A percentile compares a stretch with the other conserved stretches of the same genome.
Evolutionary conservation across 2,888 invertebrate species (phyloP).

Genomic region (Synergus umbraculus): DNA sequence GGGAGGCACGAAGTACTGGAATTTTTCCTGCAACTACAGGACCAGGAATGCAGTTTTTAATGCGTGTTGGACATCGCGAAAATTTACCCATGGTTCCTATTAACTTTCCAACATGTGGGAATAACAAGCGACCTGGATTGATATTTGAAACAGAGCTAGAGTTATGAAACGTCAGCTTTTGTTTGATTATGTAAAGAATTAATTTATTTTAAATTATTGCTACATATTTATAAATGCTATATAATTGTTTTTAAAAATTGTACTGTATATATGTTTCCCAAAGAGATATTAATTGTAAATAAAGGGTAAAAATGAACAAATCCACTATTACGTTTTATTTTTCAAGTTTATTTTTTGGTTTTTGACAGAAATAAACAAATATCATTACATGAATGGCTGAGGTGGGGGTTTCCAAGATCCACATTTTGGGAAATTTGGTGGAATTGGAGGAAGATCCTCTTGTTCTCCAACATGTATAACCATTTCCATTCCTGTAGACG

Average conservation of each 20-base stretch:
- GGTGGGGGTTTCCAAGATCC: constrained; percentile 55
- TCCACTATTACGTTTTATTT: too few species aligned
- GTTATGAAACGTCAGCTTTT: neutral
- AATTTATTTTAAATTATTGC: neutral
- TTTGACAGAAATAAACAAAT: too few species aligned
- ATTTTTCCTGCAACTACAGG: constrained; percentile 54
- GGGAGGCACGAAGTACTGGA: constrained; percentile 65
- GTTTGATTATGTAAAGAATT: neutral
- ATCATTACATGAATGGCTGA: neutral
- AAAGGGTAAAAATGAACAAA: neutral
- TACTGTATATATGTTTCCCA: neutral
- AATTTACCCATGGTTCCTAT: constrained; percentile 64
- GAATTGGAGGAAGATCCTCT: constrained; percentile 62
- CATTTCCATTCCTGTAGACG: constrained; percentile 65
- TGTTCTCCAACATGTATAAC: constrained; percentile 62
- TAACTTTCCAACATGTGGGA: constrained; percentile 67
- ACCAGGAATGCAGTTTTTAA: constrained; percentile 66
- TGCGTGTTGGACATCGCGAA: constrained; percentile 63
- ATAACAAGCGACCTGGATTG: constrained; percentile 64
- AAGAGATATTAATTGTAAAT: neutral
- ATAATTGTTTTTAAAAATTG: neutral
- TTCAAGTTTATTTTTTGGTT: too few species aligned
- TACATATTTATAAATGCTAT: neutral
- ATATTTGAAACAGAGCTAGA: constrained; percentile 59
- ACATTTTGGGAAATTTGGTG: constrained; percentile 61